phyloP scores from a whole-genome alignment of 2,888 invertebrate species.

The Halictus ligatus region DNA sequence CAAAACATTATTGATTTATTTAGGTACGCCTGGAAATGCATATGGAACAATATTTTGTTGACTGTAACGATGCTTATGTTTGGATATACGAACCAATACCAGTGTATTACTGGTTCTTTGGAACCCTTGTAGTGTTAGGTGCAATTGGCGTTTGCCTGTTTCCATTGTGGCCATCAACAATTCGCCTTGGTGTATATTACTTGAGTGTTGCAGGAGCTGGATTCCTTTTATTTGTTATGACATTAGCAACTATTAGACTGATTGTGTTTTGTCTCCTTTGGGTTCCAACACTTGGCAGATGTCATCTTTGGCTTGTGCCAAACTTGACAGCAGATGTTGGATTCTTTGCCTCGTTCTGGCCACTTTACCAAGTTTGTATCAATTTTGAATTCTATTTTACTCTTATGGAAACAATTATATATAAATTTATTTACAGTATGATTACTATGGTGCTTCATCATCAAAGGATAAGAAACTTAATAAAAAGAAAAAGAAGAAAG shows the following conservation, averaged over 20 bases:
- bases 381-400: background rate
- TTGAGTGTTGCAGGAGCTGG: constrained; percentile 97
- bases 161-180: constrained; percentile 98
- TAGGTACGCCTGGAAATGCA: constrained; percentile 97
- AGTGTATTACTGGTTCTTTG: constrained; percentile 96
- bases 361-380: constrained; percentile 92
- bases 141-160: constrained; percentile 98
- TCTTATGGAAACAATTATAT: background rate
- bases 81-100: constrained; percentile 99
- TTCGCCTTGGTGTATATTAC: constrained; percentile 97
- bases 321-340: constrained; percentile 99
- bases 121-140: constrained; percentile 94
- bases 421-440: constrained; percentile 87
- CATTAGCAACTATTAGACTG: constrained; percentile 94
- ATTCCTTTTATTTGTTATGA: constrained; percentile 96
- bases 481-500: constrained; percentile 91
- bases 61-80: constrained; percentile 97
- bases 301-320: constrained; percentile 99
- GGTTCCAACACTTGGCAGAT: constrained; percentile 93
- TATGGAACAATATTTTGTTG: constrained; percentile 96
- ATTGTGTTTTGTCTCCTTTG: constrained; percentile 97
- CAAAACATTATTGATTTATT: constrained; percentile 40
- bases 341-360: constrained; percentile 99
- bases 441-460: constrained; percentile 89
- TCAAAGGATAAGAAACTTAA: constrained; percentile 85